Percentiles rank a stretch among this genome's conserved stretches.
These are phyloP conservation scores for Ellobius talpinus DNA, from an alignment of 2,113 vertebrate species.

Conservation along the genomic window DNA sequence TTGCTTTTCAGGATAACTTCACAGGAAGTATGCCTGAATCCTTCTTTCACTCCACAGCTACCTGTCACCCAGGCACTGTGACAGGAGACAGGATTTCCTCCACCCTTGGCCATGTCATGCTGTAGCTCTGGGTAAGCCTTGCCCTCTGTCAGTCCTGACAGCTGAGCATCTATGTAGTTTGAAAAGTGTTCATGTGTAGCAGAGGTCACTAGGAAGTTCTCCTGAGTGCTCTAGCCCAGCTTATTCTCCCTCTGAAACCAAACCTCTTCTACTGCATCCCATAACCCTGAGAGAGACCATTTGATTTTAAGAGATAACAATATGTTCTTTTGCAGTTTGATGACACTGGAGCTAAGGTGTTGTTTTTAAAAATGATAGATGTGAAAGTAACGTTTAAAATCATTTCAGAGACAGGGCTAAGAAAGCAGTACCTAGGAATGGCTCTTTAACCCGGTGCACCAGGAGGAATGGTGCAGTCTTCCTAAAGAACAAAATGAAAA, in stretches of 20 bases:
- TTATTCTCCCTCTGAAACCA: background rate
- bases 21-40: background rate
- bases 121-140: background rate
- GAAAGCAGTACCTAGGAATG: background rate
- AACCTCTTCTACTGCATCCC: background rate
- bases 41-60: background rate
- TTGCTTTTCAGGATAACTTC: background rate
- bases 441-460: background rate
- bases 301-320: slow-evolving; percentile 28
- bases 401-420: background rate
- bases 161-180: background rate
- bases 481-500: background rate
- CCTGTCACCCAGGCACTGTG: background rate
- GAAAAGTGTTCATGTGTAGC: background rate
- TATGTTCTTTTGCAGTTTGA: background rate
- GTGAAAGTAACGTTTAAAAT: background rate
- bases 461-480: background rate
- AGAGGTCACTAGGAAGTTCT: background rate
- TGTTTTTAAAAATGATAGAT: background rate
- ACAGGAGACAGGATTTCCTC: background rate
- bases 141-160: background rate
- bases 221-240: background rate
- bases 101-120: background rate
- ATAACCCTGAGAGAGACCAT: background rate
- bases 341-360: background rate